Percentiles rank a stretch among this genome's conserved stretches.
phyloP scores from a whole-genome alignment of 2,113 vertebrate species.

The Megalops atlanticus region DNA sequence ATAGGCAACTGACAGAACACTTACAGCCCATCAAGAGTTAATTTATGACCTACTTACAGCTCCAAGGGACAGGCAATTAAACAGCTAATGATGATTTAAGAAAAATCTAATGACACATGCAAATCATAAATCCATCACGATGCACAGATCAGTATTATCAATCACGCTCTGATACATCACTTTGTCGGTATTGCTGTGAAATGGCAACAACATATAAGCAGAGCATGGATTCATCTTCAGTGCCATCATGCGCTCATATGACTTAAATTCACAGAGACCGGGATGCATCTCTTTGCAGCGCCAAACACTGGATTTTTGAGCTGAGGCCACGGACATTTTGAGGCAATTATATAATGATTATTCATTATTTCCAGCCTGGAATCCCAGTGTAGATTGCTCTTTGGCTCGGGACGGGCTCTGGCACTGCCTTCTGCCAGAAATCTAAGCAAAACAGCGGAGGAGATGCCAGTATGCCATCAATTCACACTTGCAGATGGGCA shows the following conservation, averaged over 20 bases:
- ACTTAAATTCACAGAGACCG: too few species aligned
- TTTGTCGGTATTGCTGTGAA: not conserved
- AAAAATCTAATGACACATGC: too few species aligned
- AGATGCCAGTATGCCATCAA: not conserved
- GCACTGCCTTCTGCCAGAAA: too few species aligned
- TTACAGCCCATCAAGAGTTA: too few species aligned
- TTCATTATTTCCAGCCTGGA: constrained; percentile 15
- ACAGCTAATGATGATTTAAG: too few species aligned
- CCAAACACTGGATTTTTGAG: not conserved
- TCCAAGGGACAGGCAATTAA: too few species aligned
- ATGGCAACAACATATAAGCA: not conserved
- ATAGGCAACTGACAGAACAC: too few species aligned
- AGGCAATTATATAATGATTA: not conserved
- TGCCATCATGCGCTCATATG: constrained; percentile 60
- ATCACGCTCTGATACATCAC: too few species aligned
- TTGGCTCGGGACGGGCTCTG: not conserved
- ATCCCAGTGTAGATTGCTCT: not conserved
- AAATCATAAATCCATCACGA: too few species aligned
- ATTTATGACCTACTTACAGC: too few species aligned
- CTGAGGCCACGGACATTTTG: not conserved
- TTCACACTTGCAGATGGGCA: not conserved
- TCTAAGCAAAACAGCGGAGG: not conserved
- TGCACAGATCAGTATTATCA: too few species aligned
- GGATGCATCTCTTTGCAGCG: not conserved
- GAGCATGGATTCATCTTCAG: constrained; percentile 22